A percentile compares a stretch with the other conserved stretches of the same genome.
Conservation (phyloP, 2,888 invertebrate genomes). For the Polydrusus cervinus region DNA sequence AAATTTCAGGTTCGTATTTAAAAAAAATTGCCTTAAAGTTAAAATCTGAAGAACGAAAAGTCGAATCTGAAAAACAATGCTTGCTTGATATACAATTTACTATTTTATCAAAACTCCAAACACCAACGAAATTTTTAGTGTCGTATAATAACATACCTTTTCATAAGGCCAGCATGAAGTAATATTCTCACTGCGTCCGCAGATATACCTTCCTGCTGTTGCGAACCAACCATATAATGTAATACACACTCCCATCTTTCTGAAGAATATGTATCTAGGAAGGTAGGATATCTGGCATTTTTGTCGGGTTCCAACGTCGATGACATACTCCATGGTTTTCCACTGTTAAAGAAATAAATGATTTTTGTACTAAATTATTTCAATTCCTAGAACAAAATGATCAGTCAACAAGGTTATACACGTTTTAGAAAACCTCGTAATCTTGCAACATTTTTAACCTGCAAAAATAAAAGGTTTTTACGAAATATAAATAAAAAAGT, state of each 20-base stretch:
- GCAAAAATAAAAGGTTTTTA: no score
- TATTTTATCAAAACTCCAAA: not conserved
- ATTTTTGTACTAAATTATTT: conserved; percentile 1
- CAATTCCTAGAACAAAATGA: not conserved
- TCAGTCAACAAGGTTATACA: not conserved
- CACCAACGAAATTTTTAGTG: not conserved
- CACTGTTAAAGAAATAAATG: conserved; percentile 72
- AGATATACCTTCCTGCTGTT: conserved; percentile 92
- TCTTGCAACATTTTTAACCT: no score
- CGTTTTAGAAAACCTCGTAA: no score
- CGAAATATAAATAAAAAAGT: no score
- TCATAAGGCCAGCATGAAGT: conserved; percentile 95
- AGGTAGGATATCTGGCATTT: conserved; percentile 89
- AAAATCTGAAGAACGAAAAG: no score
- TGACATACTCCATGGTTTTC: conserved; percentile 91
- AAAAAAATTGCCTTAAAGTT: no score
- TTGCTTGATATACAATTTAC: no score
- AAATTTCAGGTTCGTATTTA: no score
- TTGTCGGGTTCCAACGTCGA: conserved; percentile 88
- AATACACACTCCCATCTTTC: conserved; percentile 97
- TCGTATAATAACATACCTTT: conserved; percentile 72
- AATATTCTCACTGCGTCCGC: conserved; percentile 95
- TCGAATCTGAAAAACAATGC: no score
- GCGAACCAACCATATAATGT: conserved; percentile 96
- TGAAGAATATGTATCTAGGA: conserved; percentile 92